These are phyloP conservation scores for Ficedula albicollis DNA, from an alignment of 2,797 vertebrate species.

Conservation along the genomic window DNA sequence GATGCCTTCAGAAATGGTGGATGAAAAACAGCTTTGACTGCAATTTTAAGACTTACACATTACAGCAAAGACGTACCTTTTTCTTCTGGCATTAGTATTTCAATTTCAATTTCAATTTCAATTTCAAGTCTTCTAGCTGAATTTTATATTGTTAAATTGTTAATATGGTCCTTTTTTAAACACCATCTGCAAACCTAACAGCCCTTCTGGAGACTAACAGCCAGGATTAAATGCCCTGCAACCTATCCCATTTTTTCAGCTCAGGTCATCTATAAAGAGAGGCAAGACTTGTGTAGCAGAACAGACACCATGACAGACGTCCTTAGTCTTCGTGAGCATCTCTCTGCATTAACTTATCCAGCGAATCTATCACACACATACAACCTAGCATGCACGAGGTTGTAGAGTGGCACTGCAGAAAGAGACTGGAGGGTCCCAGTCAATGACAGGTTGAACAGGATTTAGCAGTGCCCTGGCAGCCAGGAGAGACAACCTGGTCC, in stretches of 20 bases:
- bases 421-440: neutral
- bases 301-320: neutral
- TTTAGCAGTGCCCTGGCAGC: neutral
- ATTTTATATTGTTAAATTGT: neutral
- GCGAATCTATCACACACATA: neutral
- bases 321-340: neutral
- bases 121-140: neutral
- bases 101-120: neutral
- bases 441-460: neutral
- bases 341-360: neutral
- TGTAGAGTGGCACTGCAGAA: neutral
- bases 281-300: neutral
- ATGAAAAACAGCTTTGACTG: neutral
- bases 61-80: neutral
- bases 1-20: neutral
- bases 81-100: neutral
- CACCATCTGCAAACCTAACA: neutral
- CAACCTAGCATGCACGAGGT: neutral
- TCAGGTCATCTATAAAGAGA: neutral
- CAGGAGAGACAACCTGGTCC: rapidly evolving
- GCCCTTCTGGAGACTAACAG: neutral
- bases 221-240: neutral
- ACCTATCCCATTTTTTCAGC: neutral
- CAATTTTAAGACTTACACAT: neutral
- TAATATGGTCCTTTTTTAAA: neutral